These are phyloP conservation scores for Xiphophorus birchmanni DNA, from an alignment of 2,797 vertebrate genomes.

Conservation along the genomic window DNA sequence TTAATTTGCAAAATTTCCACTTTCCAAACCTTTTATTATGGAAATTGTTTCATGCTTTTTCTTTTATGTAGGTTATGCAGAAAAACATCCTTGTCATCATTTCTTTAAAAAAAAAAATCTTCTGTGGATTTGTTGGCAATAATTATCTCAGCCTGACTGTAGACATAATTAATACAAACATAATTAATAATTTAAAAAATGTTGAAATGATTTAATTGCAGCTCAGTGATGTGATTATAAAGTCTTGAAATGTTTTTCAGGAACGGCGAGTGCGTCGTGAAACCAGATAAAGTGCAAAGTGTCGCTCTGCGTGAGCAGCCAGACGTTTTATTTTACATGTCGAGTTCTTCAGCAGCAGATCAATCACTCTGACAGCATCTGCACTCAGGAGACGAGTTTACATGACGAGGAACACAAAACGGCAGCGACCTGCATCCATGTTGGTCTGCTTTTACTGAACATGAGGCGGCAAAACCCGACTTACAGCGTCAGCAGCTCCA, in stretches of 20 bases:
- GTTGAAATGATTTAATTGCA: not conserved
- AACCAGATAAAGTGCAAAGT: not conserved
- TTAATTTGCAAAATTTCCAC: too few species aligned
- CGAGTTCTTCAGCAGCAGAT: constrained; percentile 29
- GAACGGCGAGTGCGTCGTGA: not conserved
- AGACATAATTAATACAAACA: not conserved
- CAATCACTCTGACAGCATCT: constrained; percentile 42
- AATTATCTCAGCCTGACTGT: constrained; percentile 3
- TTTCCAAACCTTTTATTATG: too few species aligned
- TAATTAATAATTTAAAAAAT: not conserved
- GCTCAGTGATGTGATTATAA: not conserved
- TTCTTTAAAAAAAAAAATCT: not conserved
- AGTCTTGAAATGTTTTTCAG: not conserved
- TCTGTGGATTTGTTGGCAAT: not conserved
- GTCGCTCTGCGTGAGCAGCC: constrained; percentile 7
- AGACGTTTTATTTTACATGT: constrained; percentile 42
- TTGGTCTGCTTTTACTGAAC: not conserved
- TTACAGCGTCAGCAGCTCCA: not conserved
- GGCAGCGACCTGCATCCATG: not conserved
- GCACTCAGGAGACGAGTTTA: not conserved
- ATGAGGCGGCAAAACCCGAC: not conserved
- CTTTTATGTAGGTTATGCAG: not conserved
- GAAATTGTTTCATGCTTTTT: too few species aligned
- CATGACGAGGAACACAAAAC: constrained; percentile 22
- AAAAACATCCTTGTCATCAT: not conserved